Percentiles rank a stretch among this genome's conserved stretches.
phyloP scores from a whole-genome alignment of 2,888 invertebrate species.

The Microdon myrmicae region DNA sequence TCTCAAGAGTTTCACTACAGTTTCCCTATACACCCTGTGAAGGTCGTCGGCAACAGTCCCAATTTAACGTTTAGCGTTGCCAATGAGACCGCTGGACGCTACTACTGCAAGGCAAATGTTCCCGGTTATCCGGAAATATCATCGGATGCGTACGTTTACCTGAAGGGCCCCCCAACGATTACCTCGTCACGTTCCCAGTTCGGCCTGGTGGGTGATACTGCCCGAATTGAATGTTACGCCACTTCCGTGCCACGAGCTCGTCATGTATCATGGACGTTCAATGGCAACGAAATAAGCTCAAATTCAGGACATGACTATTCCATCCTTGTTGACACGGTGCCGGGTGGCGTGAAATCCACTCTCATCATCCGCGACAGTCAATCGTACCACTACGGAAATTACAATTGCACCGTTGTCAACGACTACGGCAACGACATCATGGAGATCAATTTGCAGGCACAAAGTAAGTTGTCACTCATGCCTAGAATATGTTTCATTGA shows the following conservation, averaged over 20 bases:
- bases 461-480: constrained; percentile 89
- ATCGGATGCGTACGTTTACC: constrained; percentile 80
- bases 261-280: constrained; percentile 87
- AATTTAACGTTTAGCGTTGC: constrained; percentile 83
- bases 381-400: constrained; percentile 88
- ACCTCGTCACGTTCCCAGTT: constrained; percentile 84
- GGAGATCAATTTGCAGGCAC: constrained; percentile 84
- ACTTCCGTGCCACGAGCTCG: constrained; percentile 90
- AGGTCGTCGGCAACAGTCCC: constrained; percentile 79
- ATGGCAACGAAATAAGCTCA: constrained; percentile 82
- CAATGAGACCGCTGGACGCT: constrained; percentile 84
- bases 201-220: constrained; percentile 82
- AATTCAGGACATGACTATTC: constrained; percentile 79
- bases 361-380: constrained; percentile 88
- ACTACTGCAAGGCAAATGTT: constrained; percentile 89
- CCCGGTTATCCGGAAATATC: constrained; percentile 87
- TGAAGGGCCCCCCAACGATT: constrained; percentile 85
- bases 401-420: constrained; percentile 94
- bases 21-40: not conserved
- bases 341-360: constrained; percentile 87
- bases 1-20: not conserved
- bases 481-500: constrained; percentile 12
- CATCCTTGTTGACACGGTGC: constrained; percentile 78
- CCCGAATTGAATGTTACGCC: constrained; percentile 88
- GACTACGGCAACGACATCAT: constrained; percentile 87